Base-by-base conservation (phyloP, 2,888 invertebrate genomes). In the Chymomyza procnemis region DNA sequence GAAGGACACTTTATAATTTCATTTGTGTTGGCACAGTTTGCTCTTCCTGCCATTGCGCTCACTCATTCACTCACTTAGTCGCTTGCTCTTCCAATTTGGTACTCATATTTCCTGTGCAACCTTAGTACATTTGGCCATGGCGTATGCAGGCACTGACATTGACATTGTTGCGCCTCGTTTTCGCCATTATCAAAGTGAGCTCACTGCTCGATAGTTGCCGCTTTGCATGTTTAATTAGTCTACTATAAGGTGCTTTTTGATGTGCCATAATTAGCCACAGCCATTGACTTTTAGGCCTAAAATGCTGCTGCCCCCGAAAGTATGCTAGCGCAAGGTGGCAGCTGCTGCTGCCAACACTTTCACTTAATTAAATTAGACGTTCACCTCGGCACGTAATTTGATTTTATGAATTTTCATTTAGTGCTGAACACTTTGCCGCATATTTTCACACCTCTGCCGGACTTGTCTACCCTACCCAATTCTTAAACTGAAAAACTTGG, bases 291-390 rank as follows among this genome's bases (percentile, higher is more conserved):
- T 41, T 12, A 12, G 34, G 34, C 34, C 34, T 41, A 41, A 12
- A 41, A n/a, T n/a, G n/a, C n/a, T 12, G 12, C 9, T 12, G 3
- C 34, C 34, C 34, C 34, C 12, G 1, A 41, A 41, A 41, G 34
- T 41, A 41, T 41, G 34, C 34, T 50, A 19, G 14, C 54, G 4
- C 18, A 18, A 16, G 14, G 8, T 50, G n/a, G 48, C 74, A 74
- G 73, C 73, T 41, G n/a, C 41, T 12, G 60, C 16, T 52, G 2
- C 56, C 56, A 41, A 12, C 76, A 76, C 76, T 71, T 73, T 65
- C 85, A 78, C 82, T 78, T 85, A 82, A 82, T 82, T 85, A 85
- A 82, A 82, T 82, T 85, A 80, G 72, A 72, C 72, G 63, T 58
- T 72, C 79, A 69, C 69, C 76, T 76, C 65, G 34, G 80, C 85